Evolutionary conservation across 2,797 vertebrate genomes (phyloP).

Genomic region (Lates japonicus): DNA sequence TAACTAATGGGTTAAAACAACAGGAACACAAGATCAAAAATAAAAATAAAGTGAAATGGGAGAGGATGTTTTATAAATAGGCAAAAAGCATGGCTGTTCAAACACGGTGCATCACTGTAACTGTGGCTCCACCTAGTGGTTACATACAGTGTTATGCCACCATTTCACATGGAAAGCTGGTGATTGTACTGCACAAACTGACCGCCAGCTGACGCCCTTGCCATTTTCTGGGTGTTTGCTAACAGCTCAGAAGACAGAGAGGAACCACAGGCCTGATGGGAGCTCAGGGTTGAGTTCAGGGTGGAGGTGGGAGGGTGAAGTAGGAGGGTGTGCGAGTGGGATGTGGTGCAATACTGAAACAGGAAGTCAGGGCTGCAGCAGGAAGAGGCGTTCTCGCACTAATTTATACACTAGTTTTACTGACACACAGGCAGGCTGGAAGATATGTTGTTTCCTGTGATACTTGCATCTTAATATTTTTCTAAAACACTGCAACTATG

Average conservation of each 20-base stretch:
- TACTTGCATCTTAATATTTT: background rate
- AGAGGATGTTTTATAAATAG: background rate
- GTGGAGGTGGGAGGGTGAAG: background rate
- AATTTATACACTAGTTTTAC: conserved; percentile 19
- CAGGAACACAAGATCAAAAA: background rate
- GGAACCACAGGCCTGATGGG: conserved; percentile 47
- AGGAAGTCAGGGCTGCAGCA: conserved; percentile 75
- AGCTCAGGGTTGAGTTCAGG: conserved; percentile 8
- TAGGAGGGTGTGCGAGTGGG: background rate
- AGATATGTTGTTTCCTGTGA: conserved; percentile 31
- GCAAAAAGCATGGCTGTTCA: background rate
- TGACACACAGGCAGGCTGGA: conserved; percentile 11
- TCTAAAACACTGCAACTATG: background rate
- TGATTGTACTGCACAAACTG: background rate
- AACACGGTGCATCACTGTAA: background rate
- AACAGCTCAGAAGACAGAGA: conserved; percentile 29
- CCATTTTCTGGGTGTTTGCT: background rate
- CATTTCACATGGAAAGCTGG: background rate
- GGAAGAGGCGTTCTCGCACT: conserved; percentile 58
- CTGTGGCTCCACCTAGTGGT: conserved; percentile 12
- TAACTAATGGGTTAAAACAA: background rate
- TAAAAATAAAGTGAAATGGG: too few species aligned
- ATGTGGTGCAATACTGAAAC: conserved; percentile 75
- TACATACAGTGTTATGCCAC: background rate
- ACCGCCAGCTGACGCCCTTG: conserved; percentile 19